phyloP scores from a whole-genome alignment of 2,113 vertebrate genomes.

The Albula goreensis region DNA sequence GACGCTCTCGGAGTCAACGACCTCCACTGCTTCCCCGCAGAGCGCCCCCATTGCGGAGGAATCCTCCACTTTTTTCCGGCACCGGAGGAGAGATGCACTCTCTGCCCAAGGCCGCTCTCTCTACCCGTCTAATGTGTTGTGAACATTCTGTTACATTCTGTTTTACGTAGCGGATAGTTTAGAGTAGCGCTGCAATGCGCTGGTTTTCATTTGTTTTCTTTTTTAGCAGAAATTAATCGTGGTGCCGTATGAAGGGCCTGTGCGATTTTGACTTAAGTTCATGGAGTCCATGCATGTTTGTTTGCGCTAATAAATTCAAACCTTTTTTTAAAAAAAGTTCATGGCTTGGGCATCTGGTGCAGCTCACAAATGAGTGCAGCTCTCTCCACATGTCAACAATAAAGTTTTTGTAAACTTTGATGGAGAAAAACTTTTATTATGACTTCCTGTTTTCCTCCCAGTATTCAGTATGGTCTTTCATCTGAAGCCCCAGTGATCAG shows the following conservation, averaged over 20 bases:
- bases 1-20: background rate
- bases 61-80: background rate
- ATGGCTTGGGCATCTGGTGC: background rate
- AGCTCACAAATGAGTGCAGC: background rate
- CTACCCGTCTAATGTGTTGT: background rate
- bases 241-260: background rate
- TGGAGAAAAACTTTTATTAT: background rate
- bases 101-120: background rate
- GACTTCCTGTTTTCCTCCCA: background rate
- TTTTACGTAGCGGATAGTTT: background rate
- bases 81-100: background rate
- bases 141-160: background rate
- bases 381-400: background rate
- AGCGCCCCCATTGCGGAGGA: background rate
- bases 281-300: background rate
- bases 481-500: too few relatives aligned
- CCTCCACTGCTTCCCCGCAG: background rate
- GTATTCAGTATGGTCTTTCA: background rate
- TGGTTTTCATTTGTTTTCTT: background rate
- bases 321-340: background rate
- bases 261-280: background rate
- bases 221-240: background rate
- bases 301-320: background rate
- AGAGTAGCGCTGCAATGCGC: background rate
- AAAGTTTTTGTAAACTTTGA: background rate